Percentiles rank a stretch among this genome's conserved stretches.
These are phyloP conservation scores for Tenualosa thibaudeaui DNA, from an alignment of 2,797 vertebrate genomes.

Conservation along the genomic window DNA sequence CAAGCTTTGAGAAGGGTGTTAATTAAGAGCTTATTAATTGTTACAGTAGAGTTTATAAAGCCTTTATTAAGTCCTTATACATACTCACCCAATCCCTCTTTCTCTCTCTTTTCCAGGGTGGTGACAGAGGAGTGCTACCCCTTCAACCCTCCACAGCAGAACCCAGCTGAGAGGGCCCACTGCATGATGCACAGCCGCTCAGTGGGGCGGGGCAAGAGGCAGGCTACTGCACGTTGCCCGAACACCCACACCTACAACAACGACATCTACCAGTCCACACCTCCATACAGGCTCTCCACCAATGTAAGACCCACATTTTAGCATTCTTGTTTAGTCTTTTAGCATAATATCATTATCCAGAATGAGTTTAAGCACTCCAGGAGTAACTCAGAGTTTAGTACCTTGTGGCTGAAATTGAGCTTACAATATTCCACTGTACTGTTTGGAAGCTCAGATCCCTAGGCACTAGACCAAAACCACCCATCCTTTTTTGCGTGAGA, in stretches of 20 bases:
- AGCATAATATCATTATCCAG: no score
- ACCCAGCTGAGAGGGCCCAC: conserved; percentile 57
- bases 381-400: no score
- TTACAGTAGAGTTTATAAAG: not conserved
- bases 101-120: conserved; percentile 73
- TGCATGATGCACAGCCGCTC: conserved; percentile 98
- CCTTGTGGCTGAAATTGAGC: no score
- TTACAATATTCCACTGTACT: no score
- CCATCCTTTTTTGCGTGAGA: not conserved
- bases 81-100: not conserved
- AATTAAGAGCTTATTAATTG: not conserved
- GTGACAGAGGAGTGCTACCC: conserved; percentile 95
- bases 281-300: conserved; percentile 86
- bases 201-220: conserved; percentile 88
- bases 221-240: conserved; percentile 83
- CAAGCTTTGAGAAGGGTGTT: not conserved
- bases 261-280: conserved; percentile 86
- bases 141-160: conserved; percentile 70
- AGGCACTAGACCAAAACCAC: no score
- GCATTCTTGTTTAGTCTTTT: no score
- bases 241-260: conserved; percentile 85
- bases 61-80: not conserved
- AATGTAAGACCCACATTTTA: conserved; percentile 48
- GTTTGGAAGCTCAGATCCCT: no score
- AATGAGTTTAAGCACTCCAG: no score